phyloP scores from a whole-genome alignment of 2,888 invertebrate species.

The Alcis repandata region DNA sequence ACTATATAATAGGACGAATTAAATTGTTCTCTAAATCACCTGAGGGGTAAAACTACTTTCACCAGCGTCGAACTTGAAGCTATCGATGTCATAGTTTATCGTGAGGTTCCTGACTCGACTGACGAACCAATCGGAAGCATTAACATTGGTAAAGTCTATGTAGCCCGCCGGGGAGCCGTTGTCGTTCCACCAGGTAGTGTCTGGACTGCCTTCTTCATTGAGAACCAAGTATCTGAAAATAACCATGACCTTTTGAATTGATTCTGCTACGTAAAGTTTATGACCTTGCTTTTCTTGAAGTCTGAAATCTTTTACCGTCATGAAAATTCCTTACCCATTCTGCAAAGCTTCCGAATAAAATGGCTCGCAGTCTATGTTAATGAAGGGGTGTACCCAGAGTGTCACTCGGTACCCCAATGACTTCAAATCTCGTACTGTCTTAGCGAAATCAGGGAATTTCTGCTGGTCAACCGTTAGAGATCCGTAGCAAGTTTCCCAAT shows the following conservation, averaged over 20 bases:
- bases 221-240: slow-evolving; percentile 78
- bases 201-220: slow-evolving; percentile 75
- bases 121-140: slow-evolving; percentile 88
- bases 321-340: slow-evolving; percentile 76
- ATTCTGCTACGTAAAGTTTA: background rate
- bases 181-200: slow-evolving; percentile 84
- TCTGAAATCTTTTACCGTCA: background rate
- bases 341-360: slow-evolving; percentile 86
- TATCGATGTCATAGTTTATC: slow-evolving; percentile 88
- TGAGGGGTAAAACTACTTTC: slow-evolving; percentile 90
- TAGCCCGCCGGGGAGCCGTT: slow-evolving; percentile 83
- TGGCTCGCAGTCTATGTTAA: slow-evolving; percentile 90
- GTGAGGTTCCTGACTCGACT: slow-evolving; percentile 83
- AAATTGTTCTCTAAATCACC: slow-evolving; percentile 55
- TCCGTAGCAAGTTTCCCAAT: slow-evolving; percentile 95
- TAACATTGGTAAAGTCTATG: slow-evolving; percentile 91
- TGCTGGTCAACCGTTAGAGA: slow-evolving; percentile 89
- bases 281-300: too few relatives aligned
- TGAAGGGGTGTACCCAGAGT: slow-evolving; percentile 95
- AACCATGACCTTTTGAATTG: background rate
- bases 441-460: slow-evolving; percentile 90
- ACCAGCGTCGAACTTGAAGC: slow-evolving; percentile 94
- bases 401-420: slow-evolving; percentile 90
- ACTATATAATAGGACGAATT: background rate
- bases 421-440: slow-evolving; percentile 88